Percentiles rank a stretch among this genome's conserved stretches.
Evolutionary conservation across 2,113 vertebrate species (phyloP).

Genomic region (Phylloscopus whistleri): DNA sequence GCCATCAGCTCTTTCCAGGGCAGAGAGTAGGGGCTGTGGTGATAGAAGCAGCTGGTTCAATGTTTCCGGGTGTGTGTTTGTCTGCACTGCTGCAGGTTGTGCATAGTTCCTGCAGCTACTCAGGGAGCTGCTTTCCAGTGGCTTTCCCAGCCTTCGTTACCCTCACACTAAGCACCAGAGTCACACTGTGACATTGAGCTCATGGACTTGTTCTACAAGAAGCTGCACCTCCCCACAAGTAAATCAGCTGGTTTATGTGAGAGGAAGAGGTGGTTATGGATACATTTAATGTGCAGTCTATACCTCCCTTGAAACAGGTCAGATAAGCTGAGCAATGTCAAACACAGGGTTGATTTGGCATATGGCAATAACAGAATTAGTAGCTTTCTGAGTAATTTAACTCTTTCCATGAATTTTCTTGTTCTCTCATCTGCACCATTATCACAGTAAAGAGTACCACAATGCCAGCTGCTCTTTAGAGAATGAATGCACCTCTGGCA

Average conservation of each 20-base stretch:
- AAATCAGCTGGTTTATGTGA: neutral
- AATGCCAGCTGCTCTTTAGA: constrained; percentile 42
- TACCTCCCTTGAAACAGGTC: constrained; percentile 6
- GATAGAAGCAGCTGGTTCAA: neutral
- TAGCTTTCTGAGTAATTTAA: neutral
- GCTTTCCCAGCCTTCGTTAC: neutral
- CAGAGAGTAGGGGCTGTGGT: neutral
- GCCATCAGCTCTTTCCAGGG: neutral
- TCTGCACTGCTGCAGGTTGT: neutral
- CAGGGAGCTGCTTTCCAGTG: neutral
- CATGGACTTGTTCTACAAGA: constrained; percentile 3
- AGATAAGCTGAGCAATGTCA: neutral
- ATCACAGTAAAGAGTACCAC: constrained; percentile 22
- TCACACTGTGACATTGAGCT: neutral
- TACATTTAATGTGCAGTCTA: neutral
- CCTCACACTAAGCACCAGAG: neutral
- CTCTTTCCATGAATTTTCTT: neutral
- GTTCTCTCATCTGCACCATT: neutral
- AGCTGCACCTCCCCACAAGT: neutral
- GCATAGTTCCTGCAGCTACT: neutral
- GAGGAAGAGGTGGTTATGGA: neutral
- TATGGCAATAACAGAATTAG: neutral
- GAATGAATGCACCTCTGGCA: constrained; percentile 21
- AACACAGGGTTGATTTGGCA: neutral
- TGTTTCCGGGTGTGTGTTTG: neutral